phyloP scores from a whole-genome alignment of 2,797 vertebrate species.

The Cottoperca gobio region DNA sequence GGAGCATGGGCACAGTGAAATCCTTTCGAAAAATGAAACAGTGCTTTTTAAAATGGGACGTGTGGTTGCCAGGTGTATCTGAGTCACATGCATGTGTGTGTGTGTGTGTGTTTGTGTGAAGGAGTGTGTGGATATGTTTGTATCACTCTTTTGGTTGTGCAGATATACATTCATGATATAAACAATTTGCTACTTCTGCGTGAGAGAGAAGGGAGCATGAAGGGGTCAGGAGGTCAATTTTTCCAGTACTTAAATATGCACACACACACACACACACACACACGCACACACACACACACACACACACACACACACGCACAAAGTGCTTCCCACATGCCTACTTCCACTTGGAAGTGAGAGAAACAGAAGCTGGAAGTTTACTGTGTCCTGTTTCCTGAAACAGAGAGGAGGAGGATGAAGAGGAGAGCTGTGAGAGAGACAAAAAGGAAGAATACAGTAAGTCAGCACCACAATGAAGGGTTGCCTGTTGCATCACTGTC shows the following conservation, averaged over 20 bases:
- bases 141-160: background rate
- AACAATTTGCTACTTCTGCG: constrained; percentile 57
- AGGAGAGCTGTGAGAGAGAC: constrained; percentile 73
- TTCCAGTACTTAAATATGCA: constrained; percentile 46
- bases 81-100: constrained; percentile 6
- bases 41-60: background rate
- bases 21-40: constrained; percentile 44
- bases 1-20: background rate
- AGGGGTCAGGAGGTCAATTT: constrained; percentile 55
- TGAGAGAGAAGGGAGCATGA: constrained; percentile 49
- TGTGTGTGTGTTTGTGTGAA: background rate
- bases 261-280: constrained; percentile 48
- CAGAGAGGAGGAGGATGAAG: constrained; percentile 84
- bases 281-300: constrained; percentile 42
- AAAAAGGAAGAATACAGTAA: constrained; percentile 70
- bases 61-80: constrained; percentile 45
- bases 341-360: constrained; percentile 88
- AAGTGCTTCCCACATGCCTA: constrained; percentile 66
- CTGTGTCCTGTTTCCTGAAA: constrained; percentile 78
- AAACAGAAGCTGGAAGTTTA: constrained; percentile 91
- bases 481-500: constrained; percentile 2
- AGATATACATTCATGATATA: constrained; percentile 60
- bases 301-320: constrained; percentile 44
- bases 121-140: constrained; percentile 7
- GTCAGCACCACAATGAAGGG: constrained; percentile 42